Percentiles rank a stretch among this genome's conserved stretches.
These are phyloP conservation scores for Lutjanus campechanus DNA, from an alignment of 2,797 vertebrate genomes.

Conservation along the genomic window DNA sequence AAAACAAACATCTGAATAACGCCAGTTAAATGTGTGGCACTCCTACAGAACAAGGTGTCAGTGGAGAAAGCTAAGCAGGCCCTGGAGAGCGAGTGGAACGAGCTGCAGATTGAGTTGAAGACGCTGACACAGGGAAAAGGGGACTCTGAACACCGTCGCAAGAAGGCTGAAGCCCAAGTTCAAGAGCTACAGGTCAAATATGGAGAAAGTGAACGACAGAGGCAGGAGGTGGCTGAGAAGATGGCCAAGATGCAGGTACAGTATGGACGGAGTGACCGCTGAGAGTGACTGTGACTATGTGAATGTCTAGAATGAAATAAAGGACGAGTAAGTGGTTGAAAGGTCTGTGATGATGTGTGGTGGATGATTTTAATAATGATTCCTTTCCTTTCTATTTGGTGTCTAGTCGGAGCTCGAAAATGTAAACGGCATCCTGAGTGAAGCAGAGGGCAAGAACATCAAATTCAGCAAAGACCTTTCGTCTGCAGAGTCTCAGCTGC, in stretches of 20 bases:
- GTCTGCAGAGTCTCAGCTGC: conserved; percentile 91
- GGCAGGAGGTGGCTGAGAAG: conserved; percentile 89
- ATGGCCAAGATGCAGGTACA: conserved; percentile 92
- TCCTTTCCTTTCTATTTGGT: conserved; percentile 2
- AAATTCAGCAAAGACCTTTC: conserved; percentile 93
- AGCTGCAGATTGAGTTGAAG: conserved; percentile 93
- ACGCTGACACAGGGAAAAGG: conserved; percentile 91
- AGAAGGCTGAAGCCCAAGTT: conserved; percentile 93
- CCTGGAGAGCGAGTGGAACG: conserved; percentile 92
- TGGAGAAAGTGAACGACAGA: conserved; percentile 89
- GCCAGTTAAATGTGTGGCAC: conserved; percentile 12
- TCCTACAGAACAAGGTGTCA: conserved; percentile 90
- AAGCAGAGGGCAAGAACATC: conserved; percentile 93
- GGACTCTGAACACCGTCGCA: conserved; percentile 95
- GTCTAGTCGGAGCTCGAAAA: conserved; percentile 92
- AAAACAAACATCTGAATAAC: neutral
- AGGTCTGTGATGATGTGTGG: neutral
- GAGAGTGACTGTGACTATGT: no score
- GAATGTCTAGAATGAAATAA: neutral
- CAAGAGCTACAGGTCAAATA: conserved; percentile 94
- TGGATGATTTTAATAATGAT: neutral
- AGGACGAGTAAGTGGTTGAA: neutral
- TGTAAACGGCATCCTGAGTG: conserved; percentile 87
- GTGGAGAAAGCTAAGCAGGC: conserved; percentile 95
- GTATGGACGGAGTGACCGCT: neutral